phyloP scores from a whole-genome alignment of 2,797 vertebrate genomes.

The Heteromormyrus szaboi region DNA sequence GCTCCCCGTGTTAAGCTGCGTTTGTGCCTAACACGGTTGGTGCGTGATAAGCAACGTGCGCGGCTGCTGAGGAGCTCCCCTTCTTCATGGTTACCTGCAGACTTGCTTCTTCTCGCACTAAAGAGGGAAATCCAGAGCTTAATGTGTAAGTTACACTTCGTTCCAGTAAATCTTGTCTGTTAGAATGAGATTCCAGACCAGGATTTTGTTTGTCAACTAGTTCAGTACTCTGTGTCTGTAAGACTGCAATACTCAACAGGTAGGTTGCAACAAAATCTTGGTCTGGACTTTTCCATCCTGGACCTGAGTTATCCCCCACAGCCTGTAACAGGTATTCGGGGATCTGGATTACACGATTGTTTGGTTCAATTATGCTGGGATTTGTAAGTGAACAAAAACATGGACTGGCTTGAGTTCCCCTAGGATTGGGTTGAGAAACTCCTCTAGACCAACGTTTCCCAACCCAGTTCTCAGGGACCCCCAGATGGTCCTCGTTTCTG shows the following conservation, averaged over 20 bases:
- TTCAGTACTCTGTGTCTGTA: background rate
- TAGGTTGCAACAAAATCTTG: background rate
- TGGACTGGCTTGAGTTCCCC: background rate
- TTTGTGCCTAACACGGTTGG: background rate
- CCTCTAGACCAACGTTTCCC: background rate
- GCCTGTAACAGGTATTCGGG: background rate
- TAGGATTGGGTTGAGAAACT: background rate
- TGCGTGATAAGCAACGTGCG: background rate
- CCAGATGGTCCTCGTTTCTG: background rate
- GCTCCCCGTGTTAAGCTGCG: background rate
- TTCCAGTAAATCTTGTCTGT: background rate
- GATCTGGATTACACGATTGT: background rate
- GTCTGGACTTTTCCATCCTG: background rate
- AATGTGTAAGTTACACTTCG: background rate
- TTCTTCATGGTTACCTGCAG: background rate
- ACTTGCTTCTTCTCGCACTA: background rate
- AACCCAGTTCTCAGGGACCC: background rate
- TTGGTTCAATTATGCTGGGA: background rate
- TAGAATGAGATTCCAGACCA: background rate
- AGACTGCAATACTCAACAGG: background rate
- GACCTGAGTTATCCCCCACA: background rate
- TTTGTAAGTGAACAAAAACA: background rate
- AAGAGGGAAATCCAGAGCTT: background rate
- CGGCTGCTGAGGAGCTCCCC: background rate
- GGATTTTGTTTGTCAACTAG: background rate